Conservation (phyloP, 2,888 invertebrate genomes). For the Steinernema carpocapsae region DNA sequence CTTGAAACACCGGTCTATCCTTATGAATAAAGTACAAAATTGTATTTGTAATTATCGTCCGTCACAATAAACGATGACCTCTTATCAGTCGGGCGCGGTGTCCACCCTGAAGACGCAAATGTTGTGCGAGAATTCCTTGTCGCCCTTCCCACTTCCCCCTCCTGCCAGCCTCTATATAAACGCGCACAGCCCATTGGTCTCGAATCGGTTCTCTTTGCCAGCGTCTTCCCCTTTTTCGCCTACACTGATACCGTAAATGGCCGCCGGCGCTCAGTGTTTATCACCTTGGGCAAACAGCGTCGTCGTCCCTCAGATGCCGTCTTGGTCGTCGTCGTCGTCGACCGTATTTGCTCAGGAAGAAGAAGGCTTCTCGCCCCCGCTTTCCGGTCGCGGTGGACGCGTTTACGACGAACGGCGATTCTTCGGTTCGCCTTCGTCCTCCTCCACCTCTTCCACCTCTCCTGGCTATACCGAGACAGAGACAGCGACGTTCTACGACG, state of each 20-base stretch:
- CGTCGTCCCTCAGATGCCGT: conserved; percentile 24
- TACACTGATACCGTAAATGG: conserved; percentile 29
- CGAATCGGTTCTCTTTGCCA: conserved; percentile 5
- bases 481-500: too few relatives aligned
- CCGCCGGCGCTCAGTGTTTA: conserved; percentile 32
- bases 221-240: background rate
- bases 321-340: too few relatives aligned
- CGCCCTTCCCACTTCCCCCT: too few relatives aligned
- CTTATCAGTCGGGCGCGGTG: too few relatives aligned
- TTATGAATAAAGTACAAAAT: too few relatives aligned
- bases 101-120: too few relatives aligned
- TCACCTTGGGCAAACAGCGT: conserved; percentile 32
- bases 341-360: conserved; percentile 24
- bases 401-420: conserved; percentile 11
- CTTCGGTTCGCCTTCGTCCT: background rate
- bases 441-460: conserved; percentile 7
- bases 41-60: too few relatives aligned
- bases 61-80: too few relatives aligned
- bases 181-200: background rate
- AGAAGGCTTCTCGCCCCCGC: conserved; percentile 31
- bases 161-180: too few relatives aligned
- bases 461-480: background rate
- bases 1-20: too few relatives aligned
- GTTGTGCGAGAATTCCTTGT: too few relatives aligned
- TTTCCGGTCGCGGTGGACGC: conserved; percentile 26